Evolutionary conservation across 1,140 invertebrate species (phyloP), one percentile per base, ranked within the genome.

Genomic region (Araneus ventricosus): DNA sequence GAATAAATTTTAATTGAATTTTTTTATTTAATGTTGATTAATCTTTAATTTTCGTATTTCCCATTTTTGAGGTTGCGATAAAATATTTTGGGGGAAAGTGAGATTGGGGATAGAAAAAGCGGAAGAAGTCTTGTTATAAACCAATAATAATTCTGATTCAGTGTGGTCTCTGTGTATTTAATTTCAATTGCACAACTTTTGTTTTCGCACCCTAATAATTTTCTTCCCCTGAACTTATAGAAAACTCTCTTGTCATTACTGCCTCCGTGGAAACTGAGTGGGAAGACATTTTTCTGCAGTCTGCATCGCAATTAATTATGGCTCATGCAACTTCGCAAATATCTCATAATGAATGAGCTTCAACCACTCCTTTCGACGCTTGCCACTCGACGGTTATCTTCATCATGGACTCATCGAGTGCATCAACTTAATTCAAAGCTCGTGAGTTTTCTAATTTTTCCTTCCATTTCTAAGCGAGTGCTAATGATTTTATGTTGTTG

Each of bases 401-500:
- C 88, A 89, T 89, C 86, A 75, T 30, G 67, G 67, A 75, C 67
- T 75, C 30, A 75, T 34, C 67, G 34, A 75, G 67, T 75, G 67
- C 67, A 88, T 88, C 63, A 79, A 30, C 67, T 63, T 90, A 90
- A 90, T 90, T 82, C 89, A 61, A 59, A 57, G 57, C 70, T 57
- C 52, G 88, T 34, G 61, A 87, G 84, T 92, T 92, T 86, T 92
- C 90, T 86, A 85, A 92, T 92, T 92, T 92, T 92, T 92, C 61
- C 91, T 82, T 92, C 84, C 27, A 70, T 57, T 84, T 37, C 34
- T 17, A 61, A 85, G 45, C 39, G 79, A 59, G 34, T 85, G 82
- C 90, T 92, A 92, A 92, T 92, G 90, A 92, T 92, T 92, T 92
- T 92, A 34, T 92, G 90, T 70, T 91, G 89, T 92, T 70, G 59